Evolutionary conservation across 2,797 vertebrate species (phyloP).

Genomic region (Limnodromus scolopaceus): DNA sequence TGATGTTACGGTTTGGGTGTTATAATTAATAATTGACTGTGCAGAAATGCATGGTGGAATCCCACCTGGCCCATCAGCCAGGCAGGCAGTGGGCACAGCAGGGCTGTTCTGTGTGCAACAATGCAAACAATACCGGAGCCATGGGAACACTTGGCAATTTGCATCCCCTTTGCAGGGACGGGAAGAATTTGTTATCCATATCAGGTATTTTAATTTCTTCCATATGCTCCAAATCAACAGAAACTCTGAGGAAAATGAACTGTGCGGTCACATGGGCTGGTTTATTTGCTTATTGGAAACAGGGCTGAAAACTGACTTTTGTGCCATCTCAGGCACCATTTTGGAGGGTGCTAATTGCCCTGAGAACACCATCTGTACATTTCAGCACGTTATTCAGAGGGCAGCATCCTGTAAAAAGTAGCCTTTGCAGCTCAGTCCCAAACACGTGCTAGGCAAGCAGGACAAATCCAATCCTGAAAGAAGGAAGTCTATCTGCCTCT

Average conservation of each 20-base stretch:
- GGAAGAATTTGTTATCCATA: neutral
- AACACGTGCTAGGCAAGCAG: neutral
- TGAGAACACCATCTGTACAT: neutral
- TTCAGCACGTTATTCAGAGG: neutral
- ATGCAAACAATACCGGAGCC: neutral
- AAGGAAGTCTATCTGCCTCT: neutral
- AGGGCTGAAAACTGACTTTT: neutral
- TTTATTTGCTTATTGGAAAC: neutral
- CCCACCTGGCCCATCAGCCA: neutral
- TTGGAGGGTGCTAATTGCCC: neutral
- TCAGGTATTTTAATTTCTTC: neutral
- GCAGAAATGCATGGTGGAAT: neutral
- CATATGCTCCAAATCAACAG: neutral
- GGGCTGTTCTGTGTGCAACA: neutral
- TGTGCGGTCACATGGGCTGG: neutral
- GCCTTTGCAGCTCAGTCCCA: neutral
- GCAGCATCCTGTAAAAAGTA: neutral
- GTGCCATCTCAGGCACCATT: neutral
- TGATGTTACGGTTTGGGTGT: neutral
- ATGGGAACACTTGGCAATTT: neutral
- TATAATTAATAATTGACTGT: neutral
- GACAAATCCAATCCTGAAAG: neutral
- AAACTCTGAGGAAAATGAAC: neutral
- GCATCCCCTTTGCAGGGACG: neutral
- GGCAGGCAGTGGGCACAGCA: neutral